Base-by-base conservation (phyloP, 1,140 invertebrate genomes). In the Drosophila elegans region DNA sequence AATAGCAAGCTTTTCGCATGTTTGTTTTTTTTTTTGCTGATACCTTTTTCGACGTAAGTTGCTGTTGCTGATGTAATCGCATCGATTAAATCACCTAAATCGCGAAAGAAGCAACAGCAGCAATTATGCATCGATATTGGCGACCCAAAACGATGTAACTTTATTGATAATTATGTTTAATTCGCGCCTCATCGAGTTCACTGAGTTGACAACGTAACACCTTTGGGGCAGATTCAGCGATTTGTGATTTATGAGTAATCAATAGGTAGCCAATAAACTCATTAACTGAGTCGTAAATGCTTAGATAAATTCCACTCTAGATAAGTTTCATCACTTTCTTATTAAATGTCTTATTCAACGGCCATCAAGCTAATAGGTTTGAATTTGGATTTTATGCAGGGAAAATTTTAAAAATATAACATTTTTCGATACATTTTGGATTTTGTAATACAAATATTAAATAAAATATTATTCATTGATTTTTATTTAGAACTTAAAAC, bases 91-190 rank as follows among this genome's bases (percentile, higher is more conserved):
- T 56, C 45, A 44, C 46, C 57, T 13, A 10, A 61, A 76, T 56
- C 45, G 39, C 46, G 48, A 68, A 29, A 56, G 48, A 53, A 64
- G 62, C 54, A 55, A 55, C 32, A 57, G 36, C 13, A 55, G 32
- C 32, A 66, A 68, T 48, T 59, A 54, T 78, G 45, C 13, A 36
- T 73, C 46, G 59, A 67, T 32, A 64, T 49, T 41, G 53, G 7
- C 45, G 32, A 59, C 57, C 27, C 36, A 39, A 25, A 21, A 11
- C 59, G 29, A 56, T 62, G 81, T 64, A 73, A 80, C 81, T 46
- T 62, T 39, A 61, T 62, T 27, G 42, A 80, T 84, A 77, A 84
- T 85, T 80, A 84, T 45, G 46, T 60, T 56, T 73, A 77, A 80
- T 80, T 80, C 54, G 34, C 44, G 38, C 55, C 27, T 84, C 67